phyloP scores from a whole-genome alignment of 2,797 vertebrate genomes.

The Moxostoma hubbsi region DNA sequence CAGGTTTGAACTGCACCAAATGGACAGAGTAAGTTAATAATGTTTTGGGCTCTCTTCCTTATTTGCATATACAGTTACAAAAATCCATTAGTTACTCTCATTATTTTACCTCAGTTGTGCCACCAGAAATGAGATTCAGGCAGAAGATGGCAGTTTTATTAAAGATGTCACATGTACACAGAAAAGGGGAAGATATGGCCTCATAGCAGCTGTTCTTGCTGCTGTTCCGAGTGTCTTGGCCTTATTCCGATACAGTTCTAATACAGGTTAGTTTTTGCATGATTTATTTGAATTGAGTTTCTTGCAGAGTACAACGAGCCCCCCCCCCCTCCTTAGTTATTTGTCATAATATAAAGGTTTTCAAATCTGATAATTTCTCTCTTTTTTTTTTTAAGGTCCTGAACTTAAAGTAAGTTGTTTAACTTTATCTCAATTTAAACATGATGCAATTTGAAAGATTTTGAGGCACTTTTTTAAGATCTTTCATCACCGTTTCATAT shows the following conservation, averaged over 20 bases:
- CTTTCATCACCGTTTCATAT: too few relatives aligned
- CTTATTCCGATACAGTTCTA: too few relatives aligned
- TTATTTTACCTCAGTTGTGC: background rate
- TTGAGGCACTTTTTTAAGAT: too few relatives aligned
- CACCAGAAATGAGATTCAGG: background rate
- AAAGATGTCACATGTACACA: conserved; percentile 11
- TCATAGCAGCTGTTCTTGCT: background rate
- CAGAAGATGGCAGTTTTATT: background rate
- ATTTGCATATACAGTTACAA: background rate
- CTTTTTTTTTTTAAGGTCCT: background rate
- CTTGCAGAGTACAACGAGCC: too few relatives aligned
- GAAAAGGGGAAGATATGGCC: background rate
- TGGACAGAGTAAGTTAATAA: conserved; percentile 60
- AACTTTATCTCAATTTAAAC: too few relatives aligned
- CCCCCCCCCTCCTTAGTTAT: too few relatives aligned
- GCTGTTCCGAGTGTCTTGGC: too few relatives aligned
- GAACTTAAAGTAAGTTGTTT: too few relatives aligned
- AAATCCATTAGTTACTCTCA: too few relatives aligned
- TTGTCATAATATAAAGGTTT: background rate
- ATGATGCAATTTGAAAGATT: too few relatives aligned
- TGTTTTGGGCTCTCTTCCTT: background rate
- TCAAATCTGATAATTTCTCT: background rate
- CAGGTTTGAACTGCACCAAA: conserved; percentile 51
- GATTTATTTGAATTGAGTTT: background rate
- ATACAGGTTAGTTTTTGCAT: too few relatives aligned